phyloP scores from a whole-genome alignment of 1,140 invertebrate species.

The Cydia splendana region DNA sequence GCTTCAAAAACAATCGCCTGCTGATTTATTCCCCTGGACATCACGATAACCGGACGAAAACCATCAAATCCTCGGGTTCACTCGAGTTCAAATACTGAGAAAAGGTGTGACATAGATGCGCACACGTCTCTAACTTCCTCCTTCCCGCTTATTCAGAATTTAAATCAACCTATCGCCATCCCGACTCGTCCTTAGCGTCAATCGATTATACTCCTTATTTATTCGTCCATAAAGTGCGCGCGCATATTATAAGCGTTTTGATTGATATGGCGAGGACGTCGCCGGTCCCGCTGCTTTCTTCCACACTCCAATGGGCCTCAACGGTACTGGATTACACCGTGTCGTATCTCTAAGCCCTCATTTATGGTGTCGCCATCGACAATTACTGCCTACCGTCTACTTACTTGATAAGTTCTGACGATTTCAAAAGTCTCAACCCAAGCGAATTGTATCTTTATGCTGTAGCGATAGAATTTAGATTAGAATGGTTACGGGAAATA shows the following conservation, averaged over 20 bases:
- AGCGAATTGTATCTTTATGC: conserved; percentile 43
- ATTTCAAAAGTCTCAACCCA: conserved; percentile 41
- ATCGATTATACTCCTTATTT: conserved; percentile 49
- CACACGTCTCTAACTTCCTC: conserved; percentile 70
- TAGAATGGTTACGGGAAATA: conserved; percentile 35
- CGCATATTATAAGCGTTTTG: conserved; percentile 71
- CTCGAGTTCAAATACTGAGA: conserved; percentile 75
- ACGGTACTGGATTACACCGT: conserved; percentile 75
- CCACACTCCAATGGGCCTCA: conserved; percentile 69
- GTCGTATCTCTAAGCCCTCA: conserved; percentile 69
- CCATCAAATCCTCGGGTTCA: conserved; percentile 64
- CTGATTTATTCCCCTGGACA: conserved; percentile 19
- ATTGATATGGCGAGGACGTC: conserved; percentile 74
- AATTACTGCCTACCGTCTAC: conserved; percentile 53
- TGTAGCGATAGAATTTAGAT: conserved; percentile 23
- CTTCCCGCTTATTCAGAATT: conserved; percentile 78
- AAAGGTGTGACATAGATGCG: conserved; percentile 74
- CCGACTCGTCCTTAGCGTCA: conserved; percentile 41
- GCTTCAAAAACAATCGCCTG: conserved; percentile 10
- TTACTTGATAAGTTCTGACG: conserved; percentile 38
- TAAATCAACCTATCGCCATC: conserved; percentile 74
- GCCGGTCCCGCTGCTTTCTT: conserved; percentile 69
- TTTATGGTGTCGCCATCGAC: conserved; percentile 70
- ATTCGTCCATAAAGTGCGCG: conserved; percentile 36
- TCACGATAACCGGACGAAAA: conserved; percentile 42